These are phyloP conservation scores for Acleris laterana DNA, from an alignment of 2,888 invertebrate genomes.

Conservation along the genomic window DNA sequence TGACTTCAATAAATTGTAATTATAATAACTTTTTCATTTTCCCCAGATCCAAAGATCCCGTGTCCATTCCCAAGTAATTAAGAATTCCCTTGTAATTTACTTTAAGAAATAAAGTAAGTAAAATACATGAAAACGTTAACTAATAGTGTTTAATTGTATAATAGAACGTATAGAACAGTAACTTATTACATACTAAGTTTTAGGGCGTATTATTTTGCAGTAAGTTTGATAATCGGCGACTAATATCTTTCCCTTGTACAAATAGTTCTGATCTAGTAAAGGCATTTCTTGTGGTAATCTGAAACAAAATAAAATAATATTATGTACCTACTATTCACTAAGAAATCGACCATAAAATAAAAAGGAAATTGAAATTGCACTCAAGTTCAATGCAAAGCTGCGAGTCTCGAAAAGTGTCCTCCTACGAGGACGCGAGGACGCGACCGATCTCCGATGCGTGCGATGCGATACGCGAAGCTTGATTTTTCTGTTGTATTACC, in stretches of 20 bases:
- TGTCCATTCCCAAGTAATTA: slow-evolving; percentile 53
- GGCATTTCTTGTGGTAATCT: slow-evolving; percentile 65
- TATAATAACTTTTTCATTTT: slow-evolving; percentile 60
- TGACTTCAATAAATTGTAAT: slow-evolving; percentile 69
- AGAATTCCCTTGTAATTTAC: slow-evolving; percentile 15
- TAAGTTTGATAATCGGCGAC: slow-evolving; percentile 77
- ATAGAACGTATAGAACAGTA: slow-evolving; percentile 15
- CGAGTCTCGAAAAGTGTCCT: no score
- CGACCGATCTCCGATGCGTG: no score
- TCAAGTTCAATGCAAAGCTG: no score
- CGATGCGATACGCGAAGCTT: no score
- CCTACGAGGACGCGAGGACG: no score
- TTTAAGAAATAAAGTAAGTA: slow-evolving; percentile 18
- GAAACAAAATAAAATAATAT: slow-evolving; percentile 45
- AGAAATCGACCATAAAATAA: no score
- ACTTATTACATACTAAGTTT: slow-evolving; percentile 38
- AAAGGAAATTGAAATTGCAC: no score
- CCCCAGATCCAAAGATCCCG: slow-evolving; percentile 77
- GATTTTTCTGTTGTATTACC: no score
- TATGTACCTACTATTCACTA: no score
- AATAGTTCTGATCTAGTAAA: slow-evolving; percentile 63
- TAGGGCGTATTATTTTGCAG: slow-evolving; percentile 69
- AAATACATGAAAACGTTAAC: slow-evolving; percentile 14
- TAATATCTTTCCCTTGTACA: slow-evolving; percentile 75
- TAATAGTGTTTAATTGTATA: slow-evolving; percentile 37